A percentile compares a stretch with the other conserved stretches of the same genome.
These are phyloP conservation scores for Chinchilla lanigera DNA, from an alignment of 2,113 vertebrate genomes.

Conservation along the genomic window DNA sequence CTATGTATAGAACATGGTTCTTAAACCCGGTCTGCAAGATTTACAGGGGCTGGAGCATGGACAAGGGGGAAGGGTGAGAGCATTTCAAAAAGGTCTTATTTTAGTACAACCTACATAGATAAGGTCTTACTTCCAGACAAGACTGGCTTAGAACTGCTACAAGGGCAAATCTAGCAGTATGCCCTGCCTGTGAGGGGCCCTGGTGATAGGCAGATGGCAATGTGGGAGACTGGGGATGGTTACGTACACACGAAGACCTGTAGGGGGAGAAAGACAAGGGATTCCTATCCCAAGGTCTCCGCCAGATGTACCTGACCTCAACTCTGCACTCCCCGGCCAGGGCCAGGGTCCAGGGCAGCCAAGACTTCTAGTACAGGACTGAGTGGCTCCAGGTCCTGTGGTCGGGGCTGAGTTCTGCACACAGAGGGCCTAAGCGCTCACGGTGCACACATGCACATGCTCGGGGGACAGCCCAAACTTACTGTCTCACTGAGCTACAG, in stretches of 20 bases:
- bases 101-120: conserved; percentile 19
- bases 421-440: neutral
- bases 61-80: neutral
- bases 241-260: neutral
- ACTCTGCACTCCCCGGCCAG: neutral
- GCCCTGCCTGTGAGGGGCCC: neutral
- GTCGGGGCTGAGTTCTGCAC: neutral
- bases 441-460: neutral
- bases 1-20: neutral
- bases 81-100: conserved; percentile 13
- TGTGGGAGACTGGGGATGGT: neutral
- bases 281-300: conserved; percentile 10
- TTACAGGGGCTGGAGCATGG: neutral
- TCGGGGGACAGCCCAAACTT: neutral
- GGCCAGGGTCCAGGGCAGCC: neutral
- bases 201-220: neutral
- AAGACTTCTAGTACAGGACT: neutral
- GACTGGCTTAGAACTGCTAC: neutral
- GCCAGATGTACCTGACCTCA: neutral
- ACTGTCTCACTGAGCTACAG: conserved; percentile 59
- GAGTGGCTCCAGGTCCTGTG: neutral
- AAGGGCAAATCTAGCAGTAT: neutral
- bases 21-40: neutral
- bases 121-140: conserved; percentile 26
- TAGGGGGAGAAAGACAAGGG: neutral